These are phyloP conservation scores for Bufo gargarizans DNA, from an alignment of 2,113 vertebrate genomes.

Conservation along the genomic window DNA sequence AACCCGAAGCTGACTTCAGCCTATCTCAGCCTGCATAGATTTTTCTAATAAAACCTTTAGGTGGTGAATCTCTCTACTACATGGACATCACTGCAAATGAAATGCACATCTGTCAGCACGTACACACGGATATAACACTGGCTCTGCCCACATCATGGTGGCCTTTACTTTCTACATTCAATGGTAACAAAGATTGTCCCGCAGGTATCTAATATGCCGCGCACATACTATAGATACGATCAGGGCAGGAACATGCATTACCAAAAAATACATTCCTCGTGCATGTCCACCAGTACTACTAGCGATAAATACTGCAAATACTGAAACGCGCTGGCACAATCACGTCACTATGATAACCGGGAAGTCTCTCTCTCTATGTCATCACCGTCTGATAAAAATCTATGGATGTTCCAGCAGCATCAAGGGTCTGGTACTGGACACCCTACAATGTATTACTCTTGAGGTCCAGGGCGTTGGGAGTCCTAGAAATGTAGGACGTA, in stretches of 20 bases:
- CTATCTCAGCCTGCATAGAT: not conserved
- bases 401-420: not conserved
- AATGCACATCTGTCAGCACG: not conserved
- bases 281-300: not conserved
- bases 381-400: not conserved
- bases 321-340: not conserved
- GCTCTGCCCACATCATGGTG: not conserved
- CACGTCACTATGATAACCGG: slow-evolving; percentile 5
- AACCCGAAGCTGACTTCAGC: not conserved
- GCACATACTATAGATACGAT: not conserved
- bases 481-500: not conserved
- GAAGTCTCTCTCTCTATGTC: not conserved
- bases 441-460: not conserved
- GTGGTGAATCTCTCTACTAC: not conserved
- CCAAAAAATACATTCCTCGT: slow-evolving; percentile 35
- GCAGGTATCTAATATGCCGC: not conserved
- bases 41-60: not conserved
- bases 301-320: slow-evolving; percentile 22
- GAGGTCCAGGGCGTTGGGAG: not conserved
- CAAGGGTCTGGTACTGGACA: not conserved
- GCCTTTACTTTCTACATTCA: not conserved
- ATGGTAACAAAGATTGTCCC: not conserved
- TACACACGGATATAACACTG: not conserved
- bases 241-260: slow-evolving; percentile 16
- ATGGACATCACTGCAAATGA: not conserved